A percentile compares a stretch with the other conserved stretches of the same genome.
Conservation (phyloP, 2,888 invertebrate genomes). For the Ectropis crepuscularia region DNA sequence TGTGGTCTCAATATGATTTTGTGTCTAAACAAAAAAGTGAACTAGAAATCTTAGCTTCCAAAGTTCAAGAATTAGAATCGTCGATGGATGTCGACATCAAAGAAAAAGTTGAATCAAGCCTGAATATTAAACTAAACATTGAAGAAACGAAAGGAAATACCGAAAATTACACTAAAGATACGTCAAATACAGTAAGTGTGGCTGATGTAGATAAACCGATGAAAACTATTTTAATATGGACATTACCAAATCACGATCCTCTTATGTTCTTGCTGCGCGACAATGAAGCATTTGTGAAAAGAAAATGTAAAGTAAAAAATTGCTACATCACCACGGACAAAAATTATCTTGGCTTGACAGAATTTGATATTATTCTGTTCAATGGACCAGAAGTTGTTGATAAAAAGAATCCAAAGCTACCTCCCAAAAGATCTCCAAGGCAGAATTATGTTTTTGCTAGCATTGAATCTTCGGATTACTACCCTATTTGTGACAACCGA, state of each 20-base stretch:
- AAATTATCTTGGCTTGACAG: constrained; percentile 39
- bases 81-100: constrained; percentile 16
- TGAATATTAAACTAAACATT: constrained; percentile 1
- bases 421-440: constrained; percentile 41
- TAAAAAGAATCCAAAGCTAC: constrained; percentile 29
- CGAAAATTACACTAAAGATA: background rate
- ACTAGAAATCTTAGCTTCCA: background rate
- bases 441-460: constrained; percentile 57
- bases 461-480: constrained; percentile 56
- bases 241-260: constrained; percentile 45
- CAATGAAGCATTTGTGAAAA: constrained; percentile 45
- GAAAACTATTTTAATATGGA: constrained; percentile 53
- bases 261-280: constrained; percentile 51
- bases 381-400: constrained; percentile 50
- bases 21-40: constrained; percentile 4
- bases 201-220: constrained; percentile 5
- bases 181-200: background rate
- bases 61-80: constrained; percentile 14
- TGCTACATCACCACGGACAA: constrained; percentile 54
- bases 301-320: constrained; percentile 50
- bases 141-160: background rate
- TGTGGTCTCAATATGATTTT: constrained; percentile 17
- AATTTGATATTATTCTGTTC: constrained; percentile 56
- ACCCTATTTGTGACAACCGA: constrained; percentile 49
- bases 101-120: constrained; percentile 10